Percentiles rank a stretch among this genome's conserved stretches.
Conservation (phyloP, 1,140 invertebrate species). For the Drosophila hydei region DNA sequence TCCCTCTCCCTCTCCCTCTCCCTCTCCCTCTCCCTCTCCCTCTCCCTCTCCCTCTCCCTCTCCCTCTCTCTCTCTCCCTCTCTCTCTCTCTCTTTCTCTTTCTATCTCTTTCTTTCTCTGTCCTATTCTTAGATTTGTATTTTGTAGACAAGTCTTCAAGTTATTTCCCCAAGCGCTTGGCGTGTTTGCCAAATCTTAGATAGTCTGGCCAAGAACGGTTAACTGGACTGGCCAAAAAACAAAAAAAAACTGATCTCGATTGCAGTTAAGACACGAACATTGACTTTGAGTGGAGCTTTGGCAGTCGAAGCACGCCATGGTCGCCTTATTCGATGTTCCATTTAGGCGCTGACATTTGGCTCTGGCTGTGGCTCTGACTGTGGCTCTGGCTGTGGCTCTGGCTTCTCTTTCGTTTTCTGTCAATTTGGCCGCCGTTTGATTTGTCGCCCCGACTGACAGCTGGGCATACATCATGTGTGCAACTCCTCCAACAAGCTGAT, state of each 20-base stretch:
- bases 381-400: constrained; percentile 1
- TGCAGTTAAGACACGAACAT: constrained; percentile 60
- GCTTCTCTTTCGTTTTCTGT: constrained; percentile 44
- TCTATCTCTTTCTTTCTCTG: not conserved
- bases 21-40: too few relatives aligned
- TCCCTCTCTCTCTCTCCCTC: not conserved
- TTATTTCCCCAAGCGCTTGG: constrained; percentile 32
- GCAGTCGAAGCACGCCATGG: constrained; percentile 69
- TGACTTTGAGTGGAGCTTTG: constrained; percentile 42
- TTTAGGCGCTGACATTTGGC: constrained; percentile 67
- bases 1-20: too few relatives aligned
- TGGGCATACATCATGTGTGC: constrained; percentile 64
- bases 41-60: not conserved
- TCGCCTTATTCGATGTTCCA: constrained; percentile 54
- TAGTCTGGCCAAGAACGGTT: constrained; percentile 72
- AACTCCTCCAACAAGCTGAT: constrained; percentile 42
- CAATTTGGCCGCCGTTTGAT: constrained; percentile 74
- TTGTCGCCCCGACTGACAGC: constrained; percentile 74
- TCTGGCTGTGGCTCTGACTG: not conserved
- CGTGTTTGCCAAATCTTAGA: constrained; percentile 70
- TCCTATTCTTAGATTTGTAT: not conserved
- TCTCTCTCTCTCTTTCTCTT: not conserved
- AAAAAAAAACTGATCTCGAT: constrained; percentile 63
- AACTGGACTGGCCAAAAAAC: constrained; percentile 49
- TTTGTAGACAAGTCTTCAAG: constrained; percentile 2